Percentiles rank a stretch among this genome's conserved stretches.
Conservation (phyloP, 2,888 invertebrate species). For the Agrotis puta region DNA sequence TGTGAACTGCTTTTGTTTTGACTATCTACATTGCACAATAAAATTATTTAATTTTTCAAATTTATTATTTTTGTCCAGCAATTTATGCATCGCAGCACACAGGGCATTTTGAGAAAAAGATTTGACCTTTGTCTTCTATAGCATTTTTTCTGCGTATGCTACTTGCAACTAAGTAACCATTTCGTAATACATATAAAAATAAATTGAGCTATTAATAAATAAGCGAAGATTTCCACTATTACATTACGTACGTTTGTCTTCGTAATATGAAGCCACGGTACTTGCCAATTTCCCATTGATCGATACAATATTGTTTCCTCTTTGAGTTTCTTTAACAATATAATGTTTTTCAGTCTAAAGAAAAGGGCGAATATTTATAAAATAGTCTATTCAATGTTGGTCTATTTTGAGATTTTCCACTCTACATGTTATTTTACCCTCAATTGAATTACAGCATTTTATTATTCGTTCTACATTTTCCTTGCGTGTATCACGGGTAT, state of each 20-base stretch:
- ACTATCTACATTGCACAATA: slow-evolving; percentile 21
- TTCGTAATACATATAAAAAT: slow-evolving; percentile 22
- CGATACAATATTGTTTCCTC: slow-evolving; percentile 25
- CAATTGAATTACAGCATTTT: not conserved
- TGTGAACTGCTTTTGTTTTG: slow-evolving; percentile 40
- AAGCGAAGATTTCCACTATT: slow-evolving; percentile 55
- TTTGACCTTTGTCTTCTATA: not conserved
- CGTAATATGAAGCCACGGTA: slow-evolving; percentile 37
- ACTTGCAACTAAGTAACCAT: slow-evolving; percentile 16
- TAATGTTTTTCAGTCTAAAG: slow-evolving; percentile 16
- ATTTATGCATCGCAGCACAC: not conserved
- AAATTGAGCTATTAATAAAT: slow-evolving; percentile 60
- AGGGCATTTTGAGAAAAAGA: not conserved
- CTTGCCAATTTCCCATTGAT: slow-evolving; percentile 65
- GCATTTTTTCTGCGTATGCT: not conserved
- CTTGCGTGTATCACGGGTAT: not conserved
- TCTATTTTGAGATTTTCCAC: not conserved
- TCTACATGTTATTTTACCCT: not conserved
- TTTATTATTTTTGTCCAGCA: not conserved
- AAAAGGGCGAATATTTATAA: slow-evolving; percentile 28
- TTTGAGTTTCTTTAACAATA: not conserved
- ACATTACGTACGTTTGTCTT: slow-evolving; percentile 33
- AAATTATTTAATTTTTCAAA: not conserved
- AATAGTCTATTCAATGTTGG: slow-evolving; percentile 25
- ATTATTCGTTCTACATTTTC: not conserved